These are phyloP conservation scores for Chloroclysta siterata DNA, from an alignment of 2,888 invertebrate species.

Conservation along the genomic window DNA sequence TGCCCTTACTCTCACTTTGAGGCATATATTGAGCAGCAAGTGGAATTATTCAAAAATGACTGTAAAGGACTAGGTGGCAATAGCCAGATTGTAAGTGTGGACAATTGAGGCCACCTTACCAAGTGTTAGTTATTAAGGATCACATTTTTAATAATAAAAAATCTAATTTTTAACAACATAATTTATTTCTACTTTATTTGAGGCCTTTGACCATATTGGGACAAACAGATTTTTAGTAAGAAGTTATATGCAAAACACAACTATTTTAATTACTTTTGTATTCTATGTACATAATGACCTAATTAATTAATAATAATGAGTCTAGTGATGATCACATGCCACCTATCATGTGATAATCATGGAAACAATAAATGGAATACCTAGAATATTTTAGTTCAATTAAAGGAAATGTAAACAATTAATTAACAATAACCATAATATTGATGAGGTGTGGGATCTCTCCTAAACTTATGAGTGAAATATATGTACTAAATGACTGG, in stretches of 20 bases:
- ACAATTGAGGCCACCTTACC: constrained; percentile 47
- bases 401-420: not conserved
- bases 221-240: not conserved
- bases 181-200: constrained; percentile 30
- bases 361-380: not conserved
- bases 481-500: not conserved
- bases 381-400: not conserved
- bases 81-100: constrained; percentile 61
- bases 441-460: not conserved
- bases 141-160: constrained; percentile 6
- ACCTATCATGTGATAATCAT: not conserved
- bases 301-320: no score
- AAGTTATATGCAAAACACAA: not conserved
- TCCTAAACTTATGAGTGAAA: not conserved
- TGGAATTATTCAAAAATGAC: constrained; percentile 78
- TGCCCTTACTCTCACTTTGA: constrained; percentile 79
- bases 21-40: constrained; percentile 77
- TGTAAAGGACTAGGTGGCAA: constrained; percentile 62
- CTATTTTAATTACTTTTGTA: not conserved
- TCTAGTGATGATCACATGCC: no score
- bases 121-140: not conserved
- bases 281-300: not conserved
- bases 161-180: constrained; percentile 21
- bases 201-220: constrained; percentile 19
- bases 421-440: not conserved